Evolutionary conservation across 2,888 invertebrate species (phyloP).

Genomic region (Rhorus exstirpatorius): DNA sequence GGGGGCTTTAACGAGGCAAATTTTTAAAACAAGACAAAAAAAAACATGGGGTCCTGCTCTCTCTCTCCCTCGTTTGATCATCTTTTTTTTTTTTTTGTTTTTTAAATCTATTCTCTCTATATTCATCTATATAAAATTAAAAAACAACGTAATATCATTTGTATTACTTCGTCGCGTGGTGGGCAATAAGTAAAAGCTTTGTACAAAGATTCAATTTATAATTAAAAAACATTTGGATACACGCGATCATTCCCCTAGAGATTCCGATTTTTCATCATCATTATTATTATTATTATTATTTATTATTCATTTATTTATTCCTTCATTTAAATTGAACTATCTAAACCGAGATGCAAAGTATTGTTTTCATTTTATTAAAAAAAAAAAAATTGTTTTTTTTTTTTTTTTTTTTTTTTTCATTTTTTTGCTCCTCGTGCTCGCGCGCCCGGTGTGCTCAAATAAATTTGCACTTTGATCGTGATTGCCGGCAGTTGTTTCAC

Average conservation of each 20-base stretch:
- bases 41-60: constrained; percentile 57
- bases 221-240: constrained; percentile 85
- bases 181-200: constrained; percentile 85
- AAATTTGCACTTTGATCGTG: constrained; percentile 56
- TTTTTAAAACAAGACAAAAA: constrained; percentile 72
- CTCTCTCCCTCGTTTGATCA: constrained; percentile 20
- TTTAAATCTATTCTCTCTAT: constrained; percentile 75
- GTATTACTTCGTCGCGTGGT: constrained; percentile 84
- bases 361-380: too few species aligned
- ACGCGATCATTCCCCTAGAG: constrained; percentile 81
- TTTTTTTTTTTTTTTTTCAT: constrained; percentile 58
- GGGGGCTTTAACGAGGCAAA: constrained; percentile 84
- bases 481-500: constrained; percentile 39
- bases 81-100: constrained; percentile 16
- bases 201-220: constrained; percentile 86
- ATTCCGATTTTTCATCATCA: constrained; percentile 75
- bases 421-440: constrained; percentile 71
- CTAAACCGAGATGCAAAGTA: constrained; percentile 69
- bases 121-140: constrained; percentile 85
- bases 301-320: constrained; percentile 63
- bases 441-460: constrained; percentile 67
- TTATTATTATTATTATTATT: constrained; percentile 67
- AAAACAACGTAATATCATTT: constrained; percentile 85
- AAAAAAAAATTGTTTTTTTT: constrained; percentile 37
- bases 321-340: constrained; percentile 74